Evolutionary conservation across 2,888 invertebrate species (phyloP), one percentile per base, ranked within the genome.

Genomic region (Lasioglossum zephyrum): DNA sequence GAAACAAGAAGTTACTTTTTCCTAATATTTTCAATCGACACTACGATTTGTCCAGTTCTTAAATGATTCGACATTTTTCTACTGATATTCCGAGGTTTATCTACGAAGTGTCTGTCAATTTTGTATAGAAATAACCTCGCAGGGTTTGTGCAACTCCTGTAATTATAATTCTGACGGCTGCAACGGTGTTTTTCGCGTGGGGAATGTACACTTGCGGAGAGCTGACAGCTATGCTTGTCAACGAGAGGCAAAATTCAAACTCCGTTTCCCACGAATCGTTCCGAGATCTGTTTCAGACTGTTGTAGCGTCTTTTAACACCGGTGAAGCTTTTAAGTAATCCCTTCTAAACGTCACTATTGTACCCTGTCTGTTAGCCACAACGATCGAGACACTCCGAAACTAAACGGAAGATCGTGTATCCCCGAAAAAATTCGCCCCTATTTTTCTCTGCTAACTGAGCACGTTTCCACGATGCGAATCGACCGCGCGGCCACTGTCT

Each of bases 201-300:
- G 6, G 18, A 66, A 57, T 47, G 77, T 49, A 74, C 60, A 44
- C 47, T n/a, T 0, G 18, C 6, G 39, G 18, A 60, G 36, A 63
- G 31, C 22, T 72, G 49, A n/a, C 79, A 60, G 26, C 44, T 26
- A 6, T 39, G 53, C 47, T 47, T 31, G 77, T 82, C 69, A 26
- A 49, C 22, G 16, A n/a, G 39, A 22, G 41, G 41, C 36, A 31
- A 63, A 31, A 63, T 49, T 44, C 49, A 41, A 73, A 49, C 49
- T 41, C 63, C 6, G 36, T 75, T 36, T 72, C 13, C 31, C 73
- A n/a, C 72, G 36, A 36, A 36, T 70, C 41, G 41, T 16, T 81
- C 26, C 6, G 18, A 16, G 36, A 16, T 13, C 18, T 66, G 4
- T 13, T 60, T 26, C 26, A 22, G 49, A 53, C 53, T 53, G 3